Evolutionary conservation across 1,140 invertebrate species (phyloP), one percentile per base, ranked within the genome.

Genomic region (Drosophila rufa): DNA sequence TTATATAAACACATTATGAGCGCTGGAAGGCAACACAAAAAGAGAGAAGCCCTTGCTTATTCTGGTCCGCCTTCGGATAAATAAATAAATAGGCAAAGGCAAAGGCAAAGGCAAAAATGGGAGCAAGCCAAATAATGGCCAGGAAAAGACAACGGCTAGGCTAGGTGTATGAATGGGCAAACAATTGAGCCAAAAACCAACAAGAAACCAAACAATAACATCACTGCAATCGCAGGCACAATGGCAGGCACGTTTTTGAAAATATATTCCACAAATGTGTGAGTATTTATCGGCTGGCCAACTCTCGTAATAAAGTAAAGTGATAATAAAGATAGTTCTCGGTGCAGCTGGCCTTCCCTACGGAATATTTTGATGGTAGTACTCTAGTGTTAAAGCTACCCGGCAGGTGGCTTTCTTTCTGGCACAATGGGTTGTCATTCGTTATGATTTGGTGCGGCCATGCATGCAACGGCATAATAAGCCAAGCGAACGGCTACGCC

Each of bases 401-500:
- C 30, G 38, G 14, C 14, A 68, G 67, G 22, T 70, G 62, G 40
- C 51, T 33, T 55, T 51, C 17, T 60, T 60, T 73, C 45, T 73
- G 45, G 27, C 33, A 70, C 47, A 68, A 76, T 53, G 75, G 62
- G 48, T 69, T 79, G 68, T 77, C 79, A 80, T 86, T 86, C 81
- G 75, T 87, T 66, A 79, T 90, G 81, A 89, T 89, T 79, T 90
- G 85, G 77, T 89, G 78, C 67, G 73, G 80, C 69, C 74, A 81
- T 75, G 85, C 81, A 81, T 84, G 81, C 81, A 69, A 81, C 81
- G 47, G 75, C 85, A 89, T 81, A 90, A 89, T 90, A 90, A 85
- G 81, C 84, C 69, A 82, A 80, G 66, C 76, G 57, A 59, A 64
- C 57, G 55, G 59, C 58, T 51, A 43, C 36, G 7, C 43, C 19